These are phyloP conservation scores for Bambusicola thoracicus DNA, from an alignment of 2,113 vertebrate species.

Conservation along the genomic window DNA sequence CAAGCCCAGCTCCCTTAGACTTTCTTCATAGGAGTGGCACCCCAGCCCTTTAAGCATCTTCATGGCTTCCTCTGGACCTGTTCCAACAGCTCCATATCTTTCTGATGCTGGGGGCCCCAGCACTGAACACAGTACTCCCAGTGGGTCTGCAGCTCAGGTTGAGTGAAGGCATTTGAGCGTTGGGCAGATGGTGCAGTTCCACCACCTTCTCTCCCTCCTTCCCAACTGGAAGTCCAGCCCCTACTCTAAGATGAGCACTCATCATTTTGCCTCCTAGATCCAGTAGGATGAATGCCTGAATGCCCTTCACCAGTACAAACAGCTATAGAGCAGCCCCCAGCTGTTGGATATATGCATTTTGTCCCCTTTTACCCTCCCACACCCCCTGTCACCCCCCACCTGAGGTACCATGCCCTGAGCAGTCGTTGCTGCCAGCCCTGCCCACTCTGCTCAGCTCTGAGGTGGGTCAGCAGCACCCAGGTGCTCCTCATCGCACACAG, in stretches of 20 bases:
- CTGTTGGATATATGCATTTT: not conserved
- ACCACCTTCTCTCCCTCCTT: too few relatives aligned
- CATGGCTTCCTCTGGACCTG: not conserved
- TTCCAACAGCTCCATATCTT: not conserved
- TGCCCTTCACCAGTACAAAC: not conserved
- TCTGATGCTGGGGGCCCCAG: not conserved
- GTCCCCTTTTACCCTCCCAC: not conserved
- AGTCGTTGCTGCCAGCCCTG: too few relatives aligned
- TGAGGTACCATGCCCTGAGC: too few relatives aligned
- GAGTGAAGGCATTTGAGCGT: too few relatives aligned
- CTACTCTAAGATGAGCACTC: not conserved
- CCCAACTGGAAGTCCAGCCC: not conserved
- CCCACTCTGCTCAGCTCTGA: too few relatives aligned
- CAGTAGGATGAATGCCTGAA: not conserved
- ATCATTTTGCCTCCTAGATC: too few relatives aligned
- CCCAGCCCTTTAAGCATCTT: not conserved
- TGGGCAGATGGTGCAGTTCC: too few relatives aligned
- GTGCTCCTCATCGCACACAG: not conserved
- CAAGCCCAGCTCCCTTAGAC: not conserved
- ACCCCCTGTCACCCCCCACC: not conserved
- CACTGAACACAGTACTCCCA: not conserved
- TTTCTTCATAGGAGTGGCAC: not conserved
- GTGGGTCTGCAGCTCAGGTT: not conserved
- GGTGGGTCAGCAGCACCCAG: too few relatives aligned
- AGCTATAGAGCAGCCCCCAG: not conserved